A percentile compares a stretch with the other conserved stretches of the same genome.
Conservation (phyloP, 2,888 invertebrate species). For the Acanthacorydalis orientalis region DNA sequence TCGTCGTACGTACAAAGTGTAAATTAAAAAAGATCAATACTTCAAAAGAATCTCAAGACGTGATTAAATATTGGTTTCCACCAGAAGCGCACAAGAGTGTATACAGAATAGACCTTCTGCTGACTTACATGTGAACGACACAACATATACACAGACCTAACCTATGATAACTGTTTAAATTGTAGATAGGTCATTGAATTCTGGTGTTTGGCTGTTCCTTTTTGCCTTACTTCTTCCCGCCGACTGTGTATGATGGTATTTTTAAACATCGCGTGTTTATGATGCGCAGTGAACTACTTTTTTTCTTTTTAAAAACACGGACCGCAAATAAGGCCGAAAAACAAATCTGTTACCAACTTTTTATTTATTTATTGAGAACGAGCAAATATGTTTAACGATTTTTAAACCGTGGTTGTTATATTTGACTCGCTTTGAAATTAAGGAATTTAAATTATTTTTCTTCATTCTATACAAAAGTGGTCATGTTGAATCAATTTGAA, state of each 20-base stretch:
- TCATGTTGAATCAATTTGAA: no score
- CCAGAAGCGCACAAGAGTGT: background rate
- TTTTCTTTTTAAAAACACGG: background rate
- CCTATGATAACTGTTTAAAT: conserved; percentile 3
- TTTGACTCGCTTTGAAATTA: no score
- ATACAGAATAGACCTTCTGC: background rate
- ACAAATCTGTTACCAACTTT: no score
- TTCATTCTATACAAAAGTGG: no score
- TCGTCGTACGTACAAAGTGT: no score
- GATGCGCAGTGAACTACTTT: background rate
- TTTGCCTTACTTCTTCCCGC: no score
- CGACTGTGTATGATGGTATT: no score
- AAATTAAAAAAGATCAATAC: background rate
- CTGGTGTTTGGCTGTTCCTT: conserved; percentile 2
- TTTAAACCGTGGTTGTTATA: no score
- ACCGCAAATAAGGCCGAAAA: no score
- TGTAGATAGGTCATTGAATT: conserved; percentile 4
- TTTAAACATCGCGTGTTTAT: background rate
- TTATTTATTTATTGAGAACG: no score
- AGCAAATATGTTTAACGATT: no score
- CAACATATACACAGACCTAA: background rate
- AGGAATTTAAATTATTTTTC: no score
- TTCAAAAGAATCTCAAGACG: background rate
- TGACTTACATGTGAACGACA: background rate
- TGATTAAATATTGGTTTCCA: background rate